Base-by-base conservation (phyloP, 2,113 vertebrate species). In the Cottus gobio region DNA sequence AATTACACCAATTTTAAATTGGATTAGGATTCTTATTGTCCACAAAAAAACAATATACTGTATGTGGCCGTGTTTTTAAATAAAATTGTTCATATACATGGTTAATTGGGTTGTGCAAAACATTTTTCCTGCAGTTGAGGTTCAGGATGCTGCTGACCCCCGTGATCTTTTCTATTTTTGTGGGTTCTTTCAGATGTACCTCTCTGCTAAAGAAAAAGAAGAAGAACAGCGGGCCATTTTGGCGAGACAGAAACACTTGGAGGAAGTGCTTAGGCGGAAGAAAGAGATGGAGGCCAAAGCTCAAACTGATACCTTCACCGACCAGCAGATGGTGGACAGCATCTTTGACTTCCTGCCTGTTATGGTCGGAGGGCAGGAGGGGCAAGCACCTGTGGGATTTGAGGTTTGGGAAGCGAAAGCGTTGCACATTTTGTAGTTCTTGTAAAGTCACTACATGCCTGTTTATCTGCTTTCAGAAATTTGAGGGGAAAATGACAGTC, bases 271-370 rank as follows among this genome's bases (percentile, higher is more conserved):
- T 64, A 89, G 83, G 28, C 79, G 86, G 77, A 95, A 95, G 80
- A 91, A 60, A 20, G 90, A 93, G 72, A 84, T 68, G 71, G 89
- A 94, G 30, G 71, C 71, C 24, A 73, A 85, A 16, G 56, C 74
- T 20, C 83, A 89, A 24, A 7, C 46, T 0, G 91, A 95, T 13
- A 48, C 90, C 24, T 71, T 95, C 80, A 96, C 90, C 0, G 96
- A 97, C 61, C 94, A 97, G 11, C 95, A 97, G 89, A 96, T 99
- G 96, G 96, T 99, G 83, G 98, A 99, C 84, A 92, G 88, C 83
- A 95, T 99, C 81, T 99, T 99, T 52, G 96, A 95, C 5, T 99
- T 99, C 89, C 94, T 99, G 77, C 97, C 98, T 16, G 60, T 68
- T 18, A 66, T 95, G 75, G 94, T 96, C 0, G 96, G 94, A 64